Percentiles rank a stretch among this genome's conserved stretches.
phyloP scores from a whole-genome alignment of 2,797 vertebrate genomes.

The Protosalanx chinensis region DNA sequence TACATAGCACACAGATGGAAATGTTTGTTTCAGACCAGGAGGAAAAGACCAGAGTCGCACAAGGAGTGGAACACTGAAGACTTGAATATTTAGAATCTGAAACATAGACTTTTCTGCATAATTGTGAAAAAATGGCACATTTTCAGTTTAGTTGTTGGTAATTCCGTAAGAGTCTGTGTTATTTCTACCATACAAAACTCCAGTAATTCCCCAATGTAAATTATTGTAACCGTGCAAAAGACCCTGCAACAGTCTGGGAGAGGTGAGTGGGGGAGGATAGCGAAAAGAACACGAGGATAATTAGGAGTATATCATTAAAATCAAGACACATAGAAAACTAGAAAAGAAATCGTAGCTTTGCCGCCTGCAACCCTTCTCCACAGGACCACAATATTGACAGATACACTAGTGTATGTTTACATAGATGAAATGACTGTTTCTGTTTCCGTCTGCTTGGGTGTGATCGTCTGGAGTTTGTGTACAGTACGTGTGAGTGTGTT shows the following conservation, averaged over 20 bases:
- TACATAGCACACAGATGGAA: neutral
- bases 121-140: neutral
- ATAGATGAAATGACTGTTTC: conserved; percentile 18
- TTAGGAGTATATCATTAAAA: conserved; percentile 50
- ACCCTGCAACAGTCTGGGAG: conserved; percentile 27
- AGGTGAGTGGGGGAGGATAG: conserved; percentile 13
- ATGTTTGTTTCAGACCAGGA: neutral
- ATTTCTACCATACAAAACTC: neutral
- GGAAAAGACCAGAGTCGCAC: neutral
- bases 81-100: neutral
- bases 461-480: neutral
- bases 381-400: conserved; percentile 38
- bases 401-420: conserved; percentile 20
- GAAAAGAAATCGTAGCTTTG: neutral
- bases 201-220: neutral
- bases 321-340: conserved; percentile 31
- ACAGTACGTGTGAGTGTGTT: too few relatives aligned
- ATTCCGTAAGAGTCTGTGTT: neutral
- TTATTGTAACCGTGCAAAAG: neutral
- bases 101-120: neutral
- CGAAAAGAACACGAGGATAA: conserved; percentile 48
- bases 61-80: neutral
- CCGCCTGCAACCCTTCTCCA: conserved; percentile 30
- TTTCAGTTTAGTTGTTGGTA: neutral
- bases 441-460: neutral